A percentile compares a stretch with the other conserved stretches of the same genome.
Conservation (phyloP, 2,797 vertebrate species). For the Anabacerthia variegaticeps region DNA sequence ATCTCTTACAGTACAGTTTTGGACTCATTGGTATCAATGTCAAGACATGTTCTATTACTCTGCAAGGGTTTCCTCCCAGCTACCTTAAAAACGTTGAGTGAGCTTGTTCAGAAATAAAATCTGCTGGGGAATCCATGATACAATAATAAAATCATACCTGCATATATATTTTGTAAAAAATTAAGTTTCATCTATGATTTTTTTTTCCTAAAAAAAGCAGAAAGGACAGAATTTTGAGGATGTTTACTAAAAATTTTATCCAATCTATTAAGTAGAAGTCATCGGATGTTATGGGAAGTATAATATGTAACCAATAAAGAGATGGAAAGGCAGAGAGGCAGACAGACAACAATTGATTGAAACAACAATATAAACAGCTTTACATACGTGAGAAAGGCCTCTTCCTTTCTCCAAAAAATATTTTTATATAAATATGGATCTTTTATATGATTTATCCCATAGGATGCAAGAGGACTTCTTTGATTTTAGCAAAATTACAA, state of each 20-base stretch:
- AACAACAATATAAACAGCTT: neutral
- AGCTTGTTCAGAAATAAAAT: neutral
- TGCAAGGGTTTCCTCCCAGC: neutral
- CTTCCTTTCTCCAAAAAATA: neutral
- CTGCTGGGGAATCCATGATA: neutral
- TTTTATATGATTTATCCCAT: neutral
- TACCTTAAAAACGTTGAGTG: neutral
- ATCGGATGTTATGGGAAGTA: neutral
- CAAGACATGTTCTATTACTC: neutral
- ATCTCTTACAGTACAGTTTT: neutral
- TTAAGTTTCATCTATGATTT: fast-evolving
- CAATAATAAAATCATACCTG: neutral
- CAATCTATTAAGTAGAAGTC: neutral
- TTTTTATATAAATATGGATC: neutral
- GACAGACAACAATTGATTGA: neutral
- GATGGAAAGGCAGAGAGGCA: neutral
- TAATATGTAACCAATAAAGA: neutral
- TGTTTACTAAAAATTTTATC: neutral
- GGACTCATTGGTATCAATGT: neutral
- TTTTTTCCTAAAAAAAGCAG: neutral
- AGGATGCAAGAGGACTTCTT: neutral
- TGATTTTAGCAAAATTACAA: neutral
- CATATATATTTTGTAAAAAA: neutral
- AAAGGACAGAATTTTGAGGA: neutral
- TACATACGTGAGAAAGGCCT: neutral